These are phyloP conservation scores for Oreochromis aureus DNA, from an alignment of 2,113 vertebrate genomes.

Conservation along the genomic window DNA sequence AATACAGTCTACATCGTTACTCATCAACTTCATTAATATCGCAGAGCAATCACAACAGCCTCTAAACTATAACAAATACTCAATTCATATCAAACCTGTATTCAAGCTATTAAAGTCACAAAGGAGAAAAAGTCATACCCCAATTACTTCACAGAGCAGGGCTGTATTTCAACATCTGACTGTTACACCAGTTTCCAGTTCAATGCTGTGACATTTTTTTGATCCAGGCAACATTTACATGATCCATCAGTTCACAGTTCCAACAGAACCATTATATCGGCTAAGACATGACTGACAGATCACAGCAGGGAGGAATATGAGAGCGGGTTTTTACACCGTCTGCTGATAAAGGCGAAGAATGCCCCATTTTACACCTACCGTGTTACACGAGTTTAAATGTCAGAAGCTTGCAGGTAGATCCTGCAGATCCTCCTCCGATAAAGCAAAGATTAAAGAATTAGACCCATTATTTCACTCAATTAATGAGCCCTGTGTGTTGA, in stretches of 20 bases:
- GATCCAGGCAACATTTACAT: background rate
- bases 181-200: background rate
- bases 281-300: constrained; percentile 1
- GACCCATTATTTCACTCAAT: background rate
- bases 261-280: background rate
- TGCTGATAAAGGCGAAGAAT: background rate
- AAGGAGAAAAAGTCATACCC: background rate
- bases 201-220: background rate
- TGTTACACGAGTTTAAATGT: background rate
- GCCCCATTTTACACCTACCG: background rate
- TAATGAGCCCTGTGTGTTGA: background rate
- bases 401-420: background rate
- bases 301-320: constrained; percentile 6
- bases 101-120: background rate
- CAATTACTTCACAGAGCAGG: background rate
- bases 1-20: background rate
- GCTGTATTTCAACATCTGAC: background rate
- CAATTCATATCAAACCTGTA: background rate
- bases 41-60: background rate
- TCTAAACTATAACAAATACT: background rate
- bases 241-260: background rate
- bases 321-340: background rate
- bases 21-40: background rate
- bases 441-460: background rate
- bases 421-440: background rate